Percentiles rank a stretch among this genome's conserved stretches.
Conservation (phyloP, 2,888 invertebrate species). For the Prenolepis imparis region DNA sequence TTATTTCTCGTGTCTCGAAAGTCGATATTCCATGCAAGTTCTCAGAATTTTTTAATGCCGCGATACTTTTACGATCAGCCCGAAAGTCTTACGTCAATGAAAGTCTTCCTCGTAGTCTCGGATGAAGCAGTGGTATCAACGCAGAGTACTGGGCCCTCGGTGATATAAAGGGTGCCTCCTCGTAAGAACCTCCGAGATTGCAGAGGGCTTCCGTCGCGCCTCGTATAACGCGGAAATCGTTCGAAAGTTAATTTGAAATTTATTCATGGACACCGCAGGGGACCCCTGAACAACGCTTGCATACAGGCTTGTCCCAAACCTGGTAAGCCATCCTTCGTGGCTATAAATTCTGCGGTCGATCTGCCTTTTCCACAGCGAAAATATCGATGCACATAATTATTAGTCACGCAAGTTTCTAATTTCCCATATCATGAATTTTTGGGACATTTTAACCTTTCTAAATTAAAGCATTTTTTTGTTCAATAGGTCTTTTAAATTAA, state of each 20-base stretch:
- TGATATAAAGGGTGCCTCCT: conserved; percentile 65
- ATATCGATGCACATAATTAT: not conserved
- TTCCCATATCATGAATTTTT: not conserved
- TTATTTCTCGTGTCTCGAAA: not conserved
- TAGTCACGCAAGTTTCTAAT: not conserved
- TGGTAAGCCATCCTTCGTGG: conserved; percentile 20
- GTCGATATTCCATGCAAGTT: conserved; percentile 26
- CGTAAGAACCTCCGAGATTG: conserved; percentile 72
- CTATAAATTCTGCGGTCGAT: conserved; percentile 35
- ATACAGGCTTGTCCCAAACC: conserved; percentile 37
- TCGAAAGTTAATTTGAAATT: conserved; percentile 84
- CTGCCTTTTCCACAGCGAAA: conserved; percentile 9
- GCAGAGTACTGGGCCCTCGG: conserved; percentile 47
- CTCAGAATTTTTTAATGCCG: conserved; percentile 18
- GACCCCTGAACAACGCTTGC: conserved; percentile 36
- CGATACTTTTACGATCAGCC: conserved; percentile 41
- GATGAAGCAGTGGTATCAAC: conserved; percentile 44
- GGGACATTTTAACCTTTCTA: not conserved
- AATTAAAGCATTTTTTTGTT: not conserved
- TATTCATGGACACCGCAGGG: conserved; percentile 82
- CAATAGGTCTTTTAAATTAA: conserved; percentile 5
- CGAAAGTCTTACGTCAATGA: conserved; percentile 31
- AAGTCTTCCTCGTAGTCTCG: conserved; percentile 43
- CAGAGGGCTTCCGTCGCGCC: conserved; percentile 69
- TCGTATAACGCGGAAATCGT: conserved; percentile 77